Conservation (phyloP, 2,888 invertebrate species). For the Branchipolynoe longqiensis region DNA sequence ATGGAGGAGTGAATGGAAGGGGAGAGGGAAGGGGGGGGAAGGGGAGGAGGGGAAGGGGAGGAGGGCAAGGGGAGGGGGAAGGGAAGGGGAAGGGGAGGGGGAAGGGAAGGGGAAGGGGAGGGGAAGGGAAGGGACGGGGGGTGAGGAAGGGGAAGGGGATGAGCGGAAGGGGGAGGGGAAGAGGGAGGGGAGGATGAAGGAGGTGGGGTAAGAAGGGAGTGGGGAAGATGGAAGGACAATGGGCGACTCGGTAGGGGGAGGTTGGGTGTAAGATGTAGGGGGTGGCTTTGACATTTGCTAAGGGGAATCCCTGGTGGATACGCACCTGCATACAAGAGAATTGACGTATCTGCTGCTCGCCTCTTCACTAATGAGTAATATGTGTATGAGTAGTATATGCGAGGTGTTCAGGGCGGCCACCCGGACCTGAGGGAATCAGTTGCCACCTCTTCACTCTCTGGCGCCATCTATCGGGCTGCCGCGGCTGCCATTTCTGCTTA, state of each 20-base stretch:
- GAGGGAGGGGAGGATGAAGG: neutral
- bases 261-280: neutral
- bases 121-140: neutral
- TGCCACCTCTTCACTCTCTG: no score
- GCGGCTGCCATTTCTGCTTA: no score
- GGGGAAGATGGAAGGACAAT: neutral
- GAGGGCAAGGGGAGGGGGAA: neutral
- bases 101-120: neutral
- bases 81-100: neutral
- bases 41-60: neutral
- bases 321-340: no score
- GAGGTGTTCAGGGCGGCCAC: no score
- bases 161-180: neutral
- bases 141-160: neutral
- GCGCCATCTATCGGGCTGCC: no score
- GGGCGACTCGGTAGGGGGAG: neutral
- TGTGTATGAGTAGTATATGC: no score
- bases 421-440: no score
- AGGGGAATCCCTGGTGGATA: neutral
- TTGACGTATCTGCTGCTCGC: no score
- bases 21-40: slow-evolving; percentile 15
- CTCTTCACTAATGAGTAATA: no score
- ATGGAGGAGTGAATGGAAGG: neutral
- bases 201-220: neutral
- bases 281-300: neutral